Conservation (phyloP, 2,888 invertebrate species). For the Cosmia pyralina region DNA sequence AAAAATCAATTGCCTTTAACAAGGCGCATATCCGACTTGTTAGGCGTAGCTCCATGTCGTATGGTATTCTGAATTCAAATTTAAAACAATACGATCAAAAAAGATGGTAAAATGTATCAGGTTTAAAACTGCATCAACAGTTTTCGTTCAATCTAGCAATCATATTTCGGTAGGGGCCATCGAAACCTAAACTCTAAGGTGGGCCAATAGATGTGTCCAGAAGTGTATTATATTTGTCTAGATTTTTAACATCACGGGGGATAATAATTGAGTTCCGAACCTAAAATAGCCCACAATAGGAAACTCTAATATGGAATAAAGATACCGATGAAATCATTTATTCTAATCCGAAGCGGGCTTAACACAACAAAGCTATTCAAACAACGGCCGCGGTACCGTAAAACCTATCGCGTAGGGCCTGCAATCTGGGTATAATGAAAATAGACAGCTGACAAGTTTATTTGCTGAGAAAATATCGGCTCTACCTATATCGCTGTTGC, state of each 20-base stretch:
- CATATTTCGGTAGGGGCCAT: too few relatives aligned
- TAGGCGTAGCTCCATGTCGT: too few relatives aligned
- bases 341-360: slow-evolving; percentile 33
- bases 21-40: too few relatives aligned
- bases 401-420: slow-evolving; percentile 38
- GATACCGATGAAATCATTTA: slow-evolving; percentile 37
- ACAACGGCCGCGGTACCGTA: slow-evolving; percentile 34
- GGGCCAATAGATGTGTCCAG: too few relatives aligned
- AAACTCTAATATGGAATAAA: background rate
- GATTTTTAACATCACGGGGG: background rate
- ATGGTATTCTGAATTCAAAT: too few relatives aligned
- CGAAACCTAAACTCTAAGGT: too few relatives aligned
- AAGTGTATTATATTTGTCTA: too few relatives aligned
- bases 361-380: slow-evolving; percentile 48
- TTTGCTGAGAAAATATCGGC: slow-evolving; percentile 43
- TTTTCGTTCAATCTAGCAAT: too few relatives aligned
- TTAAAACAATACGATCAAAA: too few relatives aligned
- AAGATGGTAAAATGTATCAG: too few relatives aligned
- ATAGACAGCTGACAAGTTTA: slow-evolving; percentile 62
- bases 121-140: too few relatives aligned
- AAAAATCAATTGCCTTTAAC: too few relatives aligned
- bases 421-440: slow-evolving; percentile 53
- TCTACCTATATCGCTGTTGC: background rate
- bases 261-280: background rate
- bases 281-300: slow-evolving; percentile 11